A percentile compares a stretch with the other conserved stretches of the same genome.
Evolutionary conservation across 2,797 vertebrate species (phyloP).

Genomic region (Tokudaia tokunoshimensis): DNA sequence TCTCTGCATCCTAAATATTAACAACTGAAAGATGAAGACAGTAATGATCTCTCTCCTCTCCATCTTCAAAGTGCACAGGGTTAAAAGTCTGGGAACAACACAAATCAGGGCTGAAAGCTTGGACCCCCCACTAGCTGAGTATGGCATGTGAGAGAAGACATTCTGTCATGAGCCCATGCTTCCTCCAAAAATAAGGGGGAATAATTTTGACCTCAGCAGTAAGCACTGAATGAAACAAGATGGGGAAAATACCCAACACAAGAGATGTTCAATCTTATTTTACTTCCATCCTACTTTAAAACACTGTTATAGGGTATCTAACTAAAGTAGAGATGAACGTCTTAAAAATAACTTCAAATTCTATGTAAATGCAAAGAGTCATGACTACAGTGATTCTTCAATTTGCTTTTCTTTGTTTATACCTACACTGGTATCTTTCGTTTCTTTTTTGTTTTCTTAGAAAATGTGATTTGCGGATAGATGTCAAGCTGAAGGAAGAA

Average conservation of each 20-base stretch:
- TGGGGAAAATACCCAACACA: constrained; percentile 15
- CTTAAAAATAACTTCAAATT: constrained; percentile 57
- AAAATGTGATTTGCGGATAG: constrained; percentile 28
- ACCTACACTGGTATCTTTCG: neutral
- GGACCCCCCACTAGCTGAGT: neutral
- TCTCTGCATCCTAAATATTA: constrained; percentile 24
- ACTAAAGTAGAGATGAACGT: constrained; percentile 61
- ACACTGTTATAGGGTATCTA: constrained; percentile 45
- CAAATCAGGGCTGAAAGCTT: neutral
- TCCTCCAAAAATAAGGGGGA: constrained; percentile 31
- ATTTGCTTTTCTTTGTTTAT: constrained; percentile 62
- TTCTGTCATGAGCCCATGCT: neutral
- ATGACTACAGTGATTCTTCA: constrained; percentile 61
- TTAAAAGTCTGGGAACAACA: neutral
- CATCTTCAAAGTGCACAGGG: neutral
- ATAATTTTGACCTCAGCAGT: constrained; percentile 12
- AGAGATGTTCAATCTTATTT: neutral
- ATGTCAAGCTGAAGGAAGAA: constrained; percentile 62
- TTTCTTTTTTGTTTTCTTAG: neutral
- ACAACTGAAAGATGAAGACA: constrained; percentile 5
- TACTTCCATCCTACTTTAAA: constrained; percentile 68
- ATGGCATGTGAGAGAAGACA: neutral
- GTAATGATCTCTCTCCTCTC: neutral
- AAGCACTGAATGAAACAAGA: constrained; percentile 70
- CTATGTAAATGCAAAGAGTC: constrained; percentile 52